These are phyloP conservation scores for Rotaria sp. DNA, from an alignment of 2,888 invertebrate genomes.

Conservation along the genomic window DNA sequence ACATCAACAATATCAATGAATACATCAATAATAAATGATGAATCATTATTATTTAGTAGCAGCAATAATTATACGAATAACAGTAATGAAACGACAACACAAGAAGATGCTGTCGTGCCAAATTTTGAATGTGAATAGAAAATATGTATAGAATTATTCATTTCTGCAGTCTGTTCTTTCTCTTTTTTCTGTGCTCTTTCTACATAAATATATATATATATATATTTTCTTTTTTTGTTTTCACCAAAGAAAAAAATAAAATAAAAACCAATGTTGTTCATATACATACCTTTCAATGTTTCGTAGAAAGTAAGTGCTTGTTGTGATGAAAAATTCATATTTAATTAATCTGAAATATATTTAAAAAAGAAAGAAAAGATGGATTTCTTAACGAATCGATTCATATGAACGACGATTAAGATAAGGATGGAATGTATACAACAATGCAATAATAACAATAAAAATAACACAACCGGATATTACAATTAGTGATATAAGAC, in stretches of 20 bases:
- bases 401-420: background rate
- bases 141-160: background rate
- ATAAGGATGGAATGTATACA: background rate
- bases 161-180: background rate
- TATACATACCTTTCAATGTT: background rate
- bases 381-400: background rate
- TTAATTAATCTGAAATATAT: background rate
- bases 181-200: background rate
- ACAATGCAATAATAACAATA: background rate
- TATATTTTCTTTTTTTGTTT: background rate
- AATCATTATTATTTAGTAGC: background rate
- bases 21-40: conserved; percentile 22
- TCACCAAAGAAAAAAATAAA: background rate
- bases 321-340: background rate
- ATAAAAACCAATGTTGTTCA: background rate
- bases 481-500: background rate
- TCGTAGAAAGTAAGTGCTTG: background rate
- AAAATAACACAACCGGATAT: background rate
- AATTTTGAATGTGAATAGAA: conserved; percentile 23
- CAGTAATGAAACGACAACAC: background rate
- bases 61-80: background rate
- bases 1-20: conserved; percentile 7
- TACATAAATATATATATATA: background rate
- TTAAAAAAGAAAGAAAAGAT: background rate
- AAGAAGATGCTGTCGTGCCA: conserved; percentile 23